Evolutionary conservation across 2,888 invertebrate genomes (phyloP).

Genomic region (Cephus rjabovi): DNA sequence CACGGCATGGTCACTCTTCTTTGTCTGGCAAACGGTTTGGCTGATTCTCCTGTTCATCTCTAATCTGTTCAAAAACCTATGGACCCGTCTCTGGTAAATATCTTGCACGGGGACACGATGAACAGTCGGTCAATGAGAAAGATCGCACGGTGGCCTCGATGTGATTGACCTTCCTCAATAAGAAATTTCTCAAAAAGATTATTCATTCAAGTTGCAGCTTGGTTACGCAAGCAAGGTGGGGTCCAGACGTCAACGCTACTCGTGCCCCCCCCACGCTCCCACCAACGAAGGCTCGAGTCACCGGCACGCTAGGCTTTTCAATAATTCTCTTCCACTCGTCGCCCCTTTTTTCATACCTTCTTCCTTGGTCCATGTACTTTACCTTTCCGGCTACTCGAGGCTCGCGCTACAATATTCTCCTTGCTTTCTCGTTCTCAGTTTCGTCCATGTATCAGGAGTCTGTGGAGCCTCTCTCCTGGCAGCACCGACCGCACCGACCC

Average conservation of each 20-base stretch:
- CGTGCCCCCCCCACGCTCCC: background rate
- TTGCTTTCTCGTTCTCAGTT: background rate
- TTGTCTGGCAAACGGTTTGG: no score
- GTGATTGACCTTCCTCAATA: background rate
- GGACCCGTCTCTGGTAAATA: background rate
- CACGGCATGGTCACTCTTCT: no score
- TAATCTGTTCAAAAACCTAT: background rate
- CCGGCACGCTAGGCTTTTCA: background rate
- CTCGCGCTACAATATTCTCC: background rate
- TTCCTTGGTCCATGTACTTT: background rate
- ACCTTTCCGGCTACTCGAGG: background rate
- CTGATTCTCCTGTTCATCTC: no score
- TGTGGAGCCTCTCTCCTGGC: background rate
- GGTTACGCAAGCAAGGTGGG: background rate
- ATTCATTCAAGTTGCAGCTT: background rate
- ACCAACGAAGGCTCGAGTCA: background rate
- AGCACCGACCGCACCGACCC: no score
- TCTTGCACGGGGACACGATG: background rate
- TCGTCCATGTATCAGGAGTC: background rate
- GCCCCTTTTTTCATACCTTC: background rate
- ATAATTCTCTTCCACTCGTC: background rate
- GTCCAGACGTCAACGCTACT: background rate
- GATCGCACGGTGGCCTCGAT: background rate
- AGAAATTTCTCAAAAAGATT: background rate
- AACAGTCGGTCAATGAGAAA: background rate